Evolutionary conservation across 2,797 vertebrate species (phyloP).

Genomic region (Poecilia picta): DNA sequence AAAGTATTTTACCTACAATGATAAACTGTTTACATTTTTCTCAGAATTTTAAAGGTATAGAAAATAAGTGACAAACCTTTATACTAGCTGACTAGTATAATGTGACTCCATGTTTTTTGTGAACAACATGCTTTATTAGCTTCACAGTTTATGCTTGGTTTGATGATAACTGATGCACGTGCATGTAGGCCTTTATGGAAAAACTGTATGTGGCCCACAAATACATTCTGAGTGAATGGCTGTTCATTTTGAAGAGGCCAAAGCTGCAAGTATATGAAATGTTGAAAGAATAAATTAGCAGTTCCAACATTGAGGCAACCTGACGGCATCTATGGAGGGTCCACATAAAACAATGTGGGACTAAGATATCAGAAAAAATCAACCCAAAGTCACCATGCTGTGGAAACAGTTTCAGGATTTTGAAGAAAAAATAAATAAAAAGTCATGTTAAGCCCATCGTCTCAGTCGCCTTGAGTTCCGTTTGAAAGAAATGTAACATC

Average conservation of each 20-base stretch:
- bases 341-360: not conserved
- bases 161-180: not conserved
- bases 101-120: too few species aligned
- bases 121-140: too few species aligned
- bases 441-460: conserved; percentile 26
- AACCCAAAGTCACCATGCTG: not conserved
- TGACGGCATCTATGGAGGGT: not conserved
- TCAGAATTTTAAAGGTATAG: not conserved
- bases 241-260: not conserved
- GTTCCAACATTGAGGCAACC: not conserved
- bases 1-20: not conserved
- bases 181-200: too few species aligned
- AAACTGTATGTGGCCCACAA: not conserved
- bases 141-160: too few species aligned
- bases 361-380: not conserved
- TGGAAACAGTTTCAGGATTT: not conserved
- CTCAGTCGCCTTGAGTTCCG: conserved; percentile 26
- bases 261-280: not conserved
- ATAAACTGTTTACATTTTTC: not conserved
- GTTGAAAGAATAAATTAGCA: not conserved
- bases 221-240: not conserved
- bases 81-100: not conserved
- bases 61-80: not conserved
- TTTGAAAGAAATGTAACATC: conserved; percentile 44
- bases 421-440: not conserved